Percentiles rank a stretch among this genome's conserved stretches.
Conservation (phyloP, 2,797 vertebrate genomes). For the Tenualosa thibaudeaui region DNA sequence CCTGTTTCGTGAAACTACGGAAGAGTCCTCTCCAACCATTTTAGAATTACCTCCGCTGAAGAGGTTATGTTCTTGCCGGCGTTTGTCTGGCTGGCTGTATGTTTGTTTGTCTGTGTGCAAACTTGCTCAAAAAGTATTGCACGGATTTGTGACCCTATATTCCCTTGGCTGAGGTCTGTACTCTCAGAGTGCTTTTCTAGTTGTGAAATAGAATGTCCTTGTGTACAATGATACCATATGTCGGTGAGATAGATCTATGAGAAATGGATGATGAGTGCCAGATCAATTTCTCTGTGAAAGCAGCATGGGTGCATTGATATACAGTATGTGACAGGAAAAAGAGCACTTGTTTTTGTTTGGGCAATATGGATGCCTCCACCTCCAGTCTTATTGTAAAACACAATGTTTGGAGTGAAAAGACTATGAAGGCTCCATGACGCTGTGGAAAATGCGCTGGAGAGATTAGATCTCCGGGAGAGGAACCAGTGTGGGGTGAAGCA, state of each 20-base stretch:
- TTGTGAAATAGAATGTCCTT: neutral
- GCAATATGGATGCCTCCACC: conserved; percentile 35
- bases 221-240: neutral
- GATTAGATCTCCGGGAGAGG: conserved; percentile 50
- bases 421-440: conserved; percentile 41
- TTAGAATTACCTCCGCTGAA: no score
- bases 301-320: neutral
- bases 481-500: conserved; percentile 44
- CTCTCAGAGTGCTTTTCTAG: no score
- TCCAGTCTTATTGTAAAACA: conserved; percentile 50
- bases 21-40: neutral
- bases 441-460: conserved; percentile 49
- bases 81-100: no score
- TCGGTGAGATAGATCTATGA: neutral
- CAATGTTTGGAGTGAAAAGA: conserved; percentile 47
- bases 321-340: neutral
- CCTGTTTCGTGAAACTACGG: neutral
- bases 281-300: neutral
- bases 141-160: no score
- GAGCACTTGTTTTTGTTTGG: conserved; percentile 22
- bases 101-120: no score
- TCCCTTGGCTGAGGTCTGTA: no score
- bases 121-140: no score
- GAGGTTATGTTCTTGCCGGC: no score
- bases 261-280: neutral